Base-by-base conservation (phyloP, 2,113 vertebrate species). In the Ictidomys tridecemlineatus region DNA sequence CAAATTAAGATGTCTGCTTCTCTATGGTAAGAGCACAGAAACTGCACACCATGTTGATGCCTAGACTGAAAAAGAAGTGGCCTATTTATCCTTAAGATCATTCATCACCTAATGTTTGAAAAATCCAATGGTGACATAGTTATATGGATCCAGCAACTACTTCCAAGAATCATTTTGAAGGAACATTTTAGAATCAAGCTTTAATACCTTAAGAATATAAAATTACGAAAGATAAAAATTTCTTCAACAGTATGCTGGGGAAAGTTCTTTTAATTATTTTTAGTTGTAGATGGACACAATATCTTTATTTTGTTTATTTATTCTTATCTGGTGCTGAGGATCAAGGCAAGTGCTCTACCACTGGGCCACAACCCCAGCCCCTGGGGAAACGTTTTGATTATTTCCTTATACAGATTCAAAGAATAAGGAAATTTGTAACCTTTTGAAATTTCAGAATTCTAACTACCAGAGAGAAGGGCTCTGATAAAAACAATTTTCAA, bases 111-210 rank as follows among this genome's bases (percentile, higher is more conserved):
- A 37, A 73, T 69, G 28, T 73, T 63, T 67, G 48, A 93, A 89
- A 96, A 86, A n/a, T 63, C 51, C 26, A 80, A 79, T 8, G 7
- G 48, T 67, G 61, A 89, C 8, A 20, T n/a, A 34, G 10, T 93
- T 67, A 84, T 83, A 7, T 53, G 37, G 45, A 63, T 77, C 39
- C 30, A 82, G 28, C 34, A 94, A 86, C 56, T 13, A 28, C 1
- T 20, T 88, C 20, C 67, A 77, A 89, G 72, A 94, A 80, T 70
- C 32, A 84, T 73, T 18, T 67, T 88, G 22, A 85, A 94, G 84
- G 5, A 51, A 51, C 48, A 51, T 51, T 51, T 51, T 51, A 10
- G 48, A 13, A 51, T 51, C 48, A 51, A 51, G 48, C 48, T 51
- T 51, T 51, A 51, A 51, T 51, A 51, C 12, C 48, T 51, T 51